Evolutionary conservation across 2,888 invertebrate genomes (phyloP), one percentile per base, ranked within the genome.

Genomic region (Philhelius pedissequus): DNA sequence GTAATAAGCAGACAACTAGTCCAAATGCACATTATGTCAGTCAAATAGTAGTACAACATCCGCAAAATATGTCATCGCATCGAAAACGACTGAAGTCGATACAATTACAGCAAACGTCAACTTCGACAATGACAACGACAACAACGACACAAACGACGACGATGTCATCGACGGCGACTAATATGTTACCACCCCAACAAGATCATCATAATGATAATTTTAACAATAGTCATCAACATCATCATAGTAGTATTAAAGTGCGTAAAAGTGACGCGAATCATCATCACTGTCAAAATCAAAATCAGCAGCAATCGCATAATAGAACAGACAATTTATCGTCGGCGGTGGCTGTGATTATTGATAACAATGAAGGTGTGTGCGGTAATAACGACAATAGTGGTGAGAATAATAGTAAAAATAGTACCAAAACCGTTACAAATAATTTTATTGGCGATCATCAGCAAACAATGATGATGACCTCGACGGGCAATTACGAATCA

Each of bases 361-460:
- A 58, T 88, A 76, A 87, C 88, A 89, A 89, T 48, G 89, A 90
- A 52, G 77, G 76, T 77, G 87, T 70, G 83, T 70, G 87, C 75
- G 88, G 87, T 50, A 88, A 20, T 30, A 56, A 88, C 71, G 80
- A 79, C 38, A 89, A 88, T 86, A 87, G 43, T 62, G 62, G n/a
- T n/a, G n/a, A n/a, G n/a, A n/a, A 62, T 3, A 60, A 38, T 58
- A 38, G 88, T 77, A 87, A 87, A 18, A 89, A 89, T 54, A 64
- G 79, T 25, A 81, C 76, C 56, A 25, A 78, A 11, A 5, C 20
- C 2, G 68, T 15, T 54, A 40, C 22, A 48, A 20, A 20, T 38
- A 25, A 40, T 27, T 25, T 22, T 60, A 27, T n/a, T 18, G 20
- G 13, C 32, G 32, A 20, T 30, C 22, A 64, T 52, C 62, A 64